Base-by-base conservation (phyloP, 2,888 invertebrate genomes). In the Ichneumoninae sp. region DNA sequence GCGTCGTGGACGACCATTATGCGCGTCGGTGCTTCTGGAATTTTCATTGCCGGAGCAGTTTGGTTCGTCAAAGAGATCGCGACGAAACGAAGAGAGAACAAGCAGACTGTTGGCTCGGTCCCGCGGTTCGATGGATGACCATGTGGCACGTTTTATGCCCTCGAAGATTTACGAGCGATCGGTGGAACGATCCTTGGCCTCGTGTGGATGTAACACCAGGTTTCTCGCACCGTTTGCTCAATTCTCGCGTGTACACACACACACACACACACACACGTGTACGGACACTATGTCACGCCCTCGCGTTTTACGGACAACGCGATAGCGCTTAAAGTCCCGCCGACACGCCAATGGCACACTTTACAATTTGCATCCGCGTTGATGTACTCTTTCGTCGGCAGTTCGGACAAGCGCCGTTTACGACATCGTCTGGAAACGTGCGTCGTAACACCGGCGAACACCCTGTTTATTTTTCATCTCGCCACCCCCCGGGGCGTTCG, bases 301-400 rank as follows among this genome's bases (percentile, higher is more conserved):
- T 54, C 36, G 69, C 82, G 83, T 83, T 85, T 83, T 79, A 84
- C 74, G 78, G 60, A 84, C 74, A 71, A 75, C 84, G 50, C 76
- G 85, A 85, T 82, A 86, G 83, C 62, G 80, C 70, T 85, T 82
- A 83, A 85, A 80, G 86, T 78, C 74, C 57, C 26, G 54, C 69
- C 84, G 84, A 86, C 86, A 86, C 82, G 86, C 80, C 84, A 87
- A 65, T 47, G 72, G 68, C 62, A 75, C 57, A 77, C 80, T 52
- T 70, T 52, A 78, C 80, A 76, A 82, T 86, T 85, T 80, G 82
- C 85, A 80, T 83, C 82, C 76, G 72, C 77, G 68, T 78, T 69
- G 82, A 84, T 86, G 84, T 86, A 82, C 82, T 68, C 33, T 50
- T 74, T 65, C 74, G 65, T 74, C 50, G 47, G 52, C 30, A 62